Base-by-base conservation (phyloP, 2,113 vertebrate species). In the Phylloscopus whistleri region DNA sequence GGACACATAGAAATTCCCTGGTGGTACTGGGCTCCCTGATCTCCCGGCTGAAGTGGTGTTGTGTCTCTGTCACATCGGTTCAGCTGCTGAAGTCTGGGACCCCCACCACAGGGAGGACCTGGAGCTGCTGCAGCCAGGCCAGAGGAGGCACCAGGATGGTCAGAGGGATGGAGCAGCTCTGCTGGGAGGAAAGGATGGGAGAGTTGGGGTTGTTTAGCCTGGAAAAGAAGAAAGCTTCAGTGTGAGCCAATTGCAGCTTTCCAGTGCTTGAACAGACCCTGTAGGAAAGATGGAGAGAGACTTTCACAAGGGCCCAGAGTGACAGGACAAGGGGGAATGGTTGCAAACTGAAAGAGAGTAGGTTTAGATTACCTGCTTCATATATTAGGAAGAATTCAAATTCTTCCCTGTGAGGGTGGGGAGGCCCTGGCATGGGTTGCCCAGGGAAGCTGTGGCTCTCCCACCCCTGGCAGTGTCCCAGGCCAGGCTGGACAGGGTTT, bases 21-120 rank as follows among this genome's bases (percentile, higher is more conserved):
- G 23, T 39, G 39, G 11, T 9, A 11, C 18, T 33, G 30, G 11
- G 27, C 15, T 86, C 19, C 24, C 20, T n/a, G 6, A 7, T 53
- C 12, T 51, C 9, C 21, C 23, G n/a, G 18, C 37, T 91, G 59
- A 64, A 16, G 4, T 4, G 2, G 5, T 39, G 8, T 11, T 22
- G 5, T 6, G 30, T 75, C 17, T 78, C 52, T 75, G 22, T 27
- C 9, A 11, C 0, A 0, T 11, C n/a, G 7, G 43, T 26, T 46
- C 30, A 80, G n/a, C 28, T 78, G 28, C 39, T 66, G 28, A 31
- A 16, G 24, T 41, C 39, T 24, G 24, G 30, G 7, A 21, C 26
- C 11, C 11, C 30, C 41, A 63, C n/a, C 16, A 16, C 11, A 18
- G 35, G 4, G 2, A 41, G 30, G 16, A 56, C 0, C 22, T 64